Evolutionary conservation across 2,888 invertebrate genomes (phyloP).

Genomic region (Branchellion lobata): DNA sequence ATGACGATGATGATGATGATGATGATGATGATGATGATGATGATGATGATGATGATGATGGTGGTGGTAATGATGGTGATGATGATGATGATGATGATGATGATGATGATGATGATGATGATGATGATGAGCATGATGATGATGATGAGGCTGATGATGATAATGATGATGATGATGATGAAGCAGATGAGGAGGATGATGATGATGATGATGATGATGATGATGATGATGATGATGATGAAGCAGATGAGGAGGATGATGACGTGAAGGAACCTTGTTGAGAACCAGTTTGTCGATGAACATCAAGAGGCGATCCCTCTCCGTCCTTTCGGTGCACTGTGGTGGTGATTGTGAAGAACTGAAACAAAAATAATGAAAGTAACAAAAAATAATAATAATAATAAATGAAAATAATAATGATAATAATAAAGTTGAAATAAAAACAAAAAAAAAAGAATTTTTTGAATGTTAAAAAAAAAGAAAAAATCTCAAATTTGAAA

Average conservation of each 20-base stretch:
- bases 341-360: no score
- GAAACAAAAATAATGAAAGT: neutral
- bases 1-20: slow-evolving; percentile 22
- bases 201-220: slow-evolving; percentile 44
- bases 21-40: slow-evolving; percentile 17
- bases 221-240: slow-evolving; percentile 27
- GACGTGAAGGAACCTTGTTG: slow-evolving; percentile 68
- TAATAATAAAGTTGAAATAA: neutral
- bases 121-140: neutral
- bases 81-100: slow-evolving; percentile 44
- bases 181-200: slow-evolving; percentile 13
- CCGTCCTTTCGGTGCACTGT: slow-evolving; percentile 80
- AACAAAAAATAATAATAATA: no score
- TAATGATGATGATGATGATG: slow-evolving; percentile 1
- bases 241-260: neutral
- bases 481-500: no score
- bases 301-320: slow-evolving; percentile 87
- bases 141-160: neutral
- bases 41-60: slow-evolving; percentile 19
- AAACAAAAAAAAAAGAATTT: no score
- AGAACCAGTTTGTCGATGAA: slow-evolving; percentile 87
- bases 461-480: no score
- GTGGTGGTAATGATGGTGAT: slow-evolving; percentile 26
- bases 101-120: slow-evolving; percentile 23
- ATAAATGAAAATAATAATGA: no score